Percentiles rank a stretch among this genome's conserved stretches.
Evolutionary conservation across 2,113 vertebrate species (phyloP).

Genomic region (Cyanistes caeruleus): DNA sequence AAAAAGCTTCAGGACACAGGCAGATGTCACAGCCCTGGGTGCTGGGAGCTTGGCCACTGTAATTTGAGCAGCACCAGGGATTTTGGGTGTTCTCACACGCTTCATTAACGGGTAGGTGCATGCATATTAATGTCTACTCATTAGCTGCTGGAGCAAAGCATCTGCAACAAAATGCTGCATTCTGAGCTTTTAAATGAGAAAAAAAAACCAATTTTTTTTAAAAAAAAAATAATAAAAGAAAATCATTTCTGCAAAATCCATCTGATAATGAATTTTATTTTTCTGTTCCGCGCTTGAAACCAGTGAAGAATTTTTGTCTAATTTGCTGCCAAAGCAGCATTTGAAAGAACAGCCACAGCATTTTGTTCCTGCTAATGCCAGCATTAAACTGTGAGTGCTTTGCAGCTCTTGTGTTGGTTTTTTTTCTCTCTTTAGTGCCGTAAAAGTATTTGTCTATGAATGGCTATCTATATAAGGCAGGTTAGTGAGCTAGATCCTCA

Average conservation of each 20-base stretch:
- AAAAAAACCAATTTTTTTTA: neutral
- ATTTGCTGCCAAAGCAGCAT: conserved; percentile 24
- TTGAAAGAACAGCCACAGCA: neutral
- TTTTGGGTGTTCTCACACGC: neutral
- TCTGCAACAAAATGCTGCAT: conserved; percentile 17
- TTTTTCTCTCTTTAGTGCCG: conserved; percentile 15
- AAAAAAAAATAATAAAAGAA: neutral
- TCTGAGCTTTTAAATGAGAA: neutral
- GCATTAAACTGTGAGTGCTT: conserved; percentile 56
- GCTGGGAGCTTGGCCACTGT: neutral
- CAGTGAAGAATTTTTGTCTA: neutral
- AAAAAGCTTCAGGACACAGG: neutral
- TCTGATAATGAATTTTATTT: neutral
- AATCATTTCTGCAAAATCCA: neutral
- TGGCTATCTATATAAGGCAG: conserved; percentile 83
- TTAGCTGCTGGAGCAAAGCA: conserved; percentile 55
- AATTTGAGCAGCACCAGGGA: conserved; percentile 10
- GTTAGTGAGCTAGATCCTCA: conserved; percentile 88
- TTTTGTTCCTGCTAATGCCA: conserved; percentile 52
- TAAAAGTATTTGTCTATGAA: conserved; percentile 66
- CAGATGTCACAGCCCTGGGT: neutral
- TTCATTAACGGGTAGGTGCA: conserved; percentile 59
- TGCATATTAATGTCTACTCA: conserved; percentile 61
- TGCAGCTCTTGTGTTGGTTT: conserved; percentile 31
- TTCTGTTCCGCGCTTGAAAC: neutral